Evolutionary conservation across 2,797 vertebrate genomes (phyloP), one percentile per base, ranked within the genome.

Genomic region (Pangasius macronema): DNA sequence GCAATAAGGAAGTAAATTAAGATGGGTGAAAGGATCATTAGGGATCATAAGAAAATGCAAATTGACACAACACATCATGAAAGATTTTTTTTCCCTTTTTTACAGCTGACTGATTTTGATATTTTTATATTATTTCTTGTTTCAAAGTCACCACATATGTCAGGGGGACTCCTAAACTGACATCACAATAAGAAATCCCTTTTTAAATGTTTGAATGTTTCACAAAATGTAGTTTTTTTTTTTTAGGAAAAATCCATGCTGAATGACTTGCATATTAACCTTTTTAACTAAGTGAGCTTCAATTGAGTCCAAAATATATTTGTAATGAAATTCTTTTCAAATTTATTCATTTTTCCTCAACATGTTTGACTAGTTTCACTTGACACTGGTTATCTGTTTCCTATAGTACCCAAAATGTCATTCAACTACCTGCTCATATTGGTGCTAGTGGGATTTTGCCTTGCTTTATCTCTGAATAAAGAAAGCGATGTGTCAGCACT

Each of bases 1-100:
- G 36, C 5, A 82, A 82, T 42, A 82, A 82, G 79, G 79, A 63
- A 82, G 57, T 63, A 18, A n/a, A 9, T 63, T 4, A 16, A 61
- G 33, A 65, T 1, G 27, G 27, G n/a, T 51, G 67, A 67, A 67
- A n/a, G n/a, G 11, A 20, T 18, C 39, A 22, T 51, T 7, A 51
- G 9, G 9, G 13, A 30, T 63, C 24, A 16, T 63, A 49, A 61
- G 20, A 13, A 82, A 57, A 46, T 16, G 57, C 55, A 59, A 39
- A 39, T 61, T 61, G 10, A 42, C 10, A 33, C 20, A 24, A n/a
- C 3, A 3, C 3, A 6, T 36, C 20, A 13, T 59, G 5, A 16
- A 13, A 81, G 20, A 27, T 59, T 2, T 6, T 72, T 72, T 11
- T 49, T n/a, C 11, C 20, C 39, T 73, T 39, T 22, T 42, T 39